phyloP scores from a whole-genome alignment of 2,797 vertebrate species.

The Potorous gilbertii region DNA sequence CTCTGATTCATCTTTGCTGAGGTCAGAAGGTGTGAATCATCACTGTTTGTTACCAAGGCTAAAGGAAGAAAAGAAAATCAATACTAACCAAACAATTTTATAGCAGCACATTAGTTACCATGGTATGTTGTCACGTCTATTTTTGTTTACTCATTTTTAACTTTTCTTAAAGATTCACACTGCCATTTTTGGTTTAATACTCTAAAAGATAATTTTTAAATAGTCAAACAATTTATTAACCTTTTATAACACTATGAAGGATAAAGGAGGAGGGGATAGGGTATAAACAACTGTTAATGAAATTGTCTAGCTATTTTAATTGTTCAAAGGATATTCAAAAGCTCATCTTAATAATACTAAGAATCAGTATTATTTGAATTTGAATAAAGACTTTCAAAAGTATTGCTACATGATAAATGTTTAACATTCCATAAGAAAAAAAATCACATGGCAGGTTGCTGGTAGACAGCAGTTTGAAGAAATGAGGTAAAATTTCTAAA shows the following conservation, averaged over 20 bases:
- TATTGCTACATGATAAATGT: background rate
- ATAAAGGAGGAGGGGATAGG: no score
- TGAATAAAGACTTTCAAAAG: background rate
- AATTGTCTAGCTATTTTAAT: background rate
- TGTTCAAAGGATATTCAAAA: background rate
- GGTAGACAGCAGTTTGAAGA: background rate
- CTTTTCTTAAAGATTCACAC: conserved; percentile 3
- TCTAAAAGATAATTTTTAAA: background rate
- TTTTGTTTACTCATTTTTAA: conserved; percentile 43
- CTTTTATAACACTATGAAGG: background rate
- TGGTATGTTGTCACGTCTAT: background rate
- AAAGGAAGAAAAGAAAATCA: conserved; percentile 75
- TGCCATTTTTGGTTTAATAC: background rate
- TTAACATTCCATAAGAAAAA: background rate
- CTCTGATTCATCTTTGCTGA: conserved; percentile 97
- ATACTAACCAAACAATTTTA: conserved; percentile 43
- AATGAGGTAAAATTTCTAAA: background rate
- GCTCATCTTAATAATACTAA: background rate
- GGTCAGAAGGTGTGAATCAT: conserved; percentile 91
- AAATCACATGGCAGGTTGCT: background rate
- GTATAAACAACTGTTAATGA: background rate
- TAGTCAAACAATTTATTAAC: background rate
- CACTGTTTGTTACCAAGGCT: conserved; percentile 88
- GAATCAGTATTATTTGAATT: background rate
- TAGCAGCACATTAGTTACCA: conserved; percentile 29